Conservation (phyloP, 2,888 invertebrate genomes). For the Coleophora deauratella region DNA sequence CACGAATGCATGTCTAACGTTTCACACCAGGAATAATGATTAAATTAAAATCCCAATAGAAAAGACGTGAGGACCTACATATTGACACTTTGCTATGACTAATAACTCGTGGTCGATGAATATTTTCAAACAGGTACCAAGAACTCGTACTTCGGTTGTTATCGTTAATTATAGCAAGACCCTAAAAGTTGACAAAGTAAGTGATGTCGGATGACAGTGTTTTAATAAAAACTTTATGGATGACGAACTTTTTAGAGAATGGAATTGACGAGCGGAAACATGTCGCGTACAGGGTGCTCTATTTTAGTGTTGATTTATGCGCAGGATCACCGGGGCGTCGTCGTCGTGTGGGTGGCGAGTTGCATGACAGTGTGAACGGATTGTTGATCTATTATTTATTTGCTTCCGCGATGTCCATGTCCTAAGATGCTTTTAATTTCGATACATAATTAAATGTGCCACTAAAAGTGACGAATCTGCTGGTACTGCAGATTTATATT, state of each 20-base stretch:
- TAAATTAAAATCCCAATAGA: too few relatives aligned
- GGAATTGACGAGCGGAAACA: conserved; percentile 56
- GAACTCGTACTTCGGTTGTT: too few relatives aligned
- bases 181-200: too few relatives aligned
- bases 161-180: too few relatives aligned
- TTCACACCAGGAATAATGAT: conserved; percentile 55
- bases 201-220: conserved; percentile 22
- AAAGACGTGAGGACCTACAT: too few relatives aligned
- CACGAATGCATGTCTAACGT: conserved; percentile 48
- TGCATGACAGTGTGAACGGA: conserved; percentile 52
- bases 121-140: too few relatives aligned
- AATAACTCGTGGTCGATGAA: too few relatives aligned
- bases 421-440: conserved; percentile 29
- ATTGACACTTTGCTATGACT: too few relatives aligned
- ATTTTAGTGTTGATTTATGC: conserved; percentile 66
- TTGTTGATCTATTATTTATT: conserved; percentile 52
- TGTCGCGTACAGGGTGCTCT: conserved; percentile 39
- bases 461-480: too few relatives aligned
- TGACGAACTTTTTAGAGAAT: conserved; percentile 38
- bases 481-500: too few relatives aligned
- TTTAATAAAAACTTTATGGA: conserved; percentile 41
- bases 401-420: conserved; percentile 36
- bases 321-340: conserved; percentile 32
- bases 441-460: conserved; percentile 12
- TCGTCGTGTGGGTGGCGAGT: conserved; percentile 43